Conservation (phyloP, 2,888 invertebrate species). For the Bugulina stolonifera region DNA sequence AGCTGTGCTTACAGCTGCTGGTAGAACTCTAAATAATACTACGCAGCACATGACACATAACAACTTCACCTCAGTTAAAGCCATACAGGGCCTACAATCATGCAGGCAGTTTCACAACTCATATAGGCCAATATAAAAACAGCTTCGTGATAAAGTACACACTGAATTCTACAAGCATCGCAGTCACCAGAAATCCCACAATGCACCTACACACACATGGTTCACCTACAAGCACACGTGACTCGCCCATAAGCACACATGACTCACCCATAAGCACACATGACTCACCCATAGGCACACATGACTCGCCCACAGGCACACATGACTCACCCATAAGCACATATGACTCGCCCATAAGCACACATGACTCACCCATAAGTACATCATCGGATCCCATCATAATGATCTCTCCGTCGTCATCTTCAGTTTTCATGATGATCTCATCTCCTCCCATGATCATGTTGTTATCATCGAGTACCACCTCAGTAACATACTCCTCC, state of each 20-base stretch:
- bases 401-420: not conserved
- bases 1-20: no score
- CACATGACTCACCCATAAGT: constrained; percentile 12
- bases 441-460: not conserved
- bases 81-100: no score
- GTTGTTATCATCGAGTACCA: not conserved
- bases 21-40: no score
- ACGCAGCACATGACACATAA: no score
- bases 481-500: not conserved
- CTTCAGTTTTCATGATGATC: not conserved
- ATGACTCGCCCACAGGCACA: not conserved
- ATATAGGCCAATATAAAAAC: no score
- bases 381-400: constrained; percentile 7
- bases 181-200: no score
- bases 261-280: no score
- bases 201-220: not conserved
- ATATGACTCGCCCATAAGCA: not conserved
- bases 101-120: no score
- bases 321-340: not conserved
- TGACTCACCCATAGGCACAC: constrained; percentile 2
- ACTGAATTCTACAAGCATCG: no score
- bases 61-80: no score
- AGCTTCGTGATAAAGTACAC: no score
- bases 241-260: no score
- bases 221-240: not conserved